Evolutionary conservation across 2,797 vertebrate species (phyloP).

Genomic region (Hemitrygon akajei): DNA sequence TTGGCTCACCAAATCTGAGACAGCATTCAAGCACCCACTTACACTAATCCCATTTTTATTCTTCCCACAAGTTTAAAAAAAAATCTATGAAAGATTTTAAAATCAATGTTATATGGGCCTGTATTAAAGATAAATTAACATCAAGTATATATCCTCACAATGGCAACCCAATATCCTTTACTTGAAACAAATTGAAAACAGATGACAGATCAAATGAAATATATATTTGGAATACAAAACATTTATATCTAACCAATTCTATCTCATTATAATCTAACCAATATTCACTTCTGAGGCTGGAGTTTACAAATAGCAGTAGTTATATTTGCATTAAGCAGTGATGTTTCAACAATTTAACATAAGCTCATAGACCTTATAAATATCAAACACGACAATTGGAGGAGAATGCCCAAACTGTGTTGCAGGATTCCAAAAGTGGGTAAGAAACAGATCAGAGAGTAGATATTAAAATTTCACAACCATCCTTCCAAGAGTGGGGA

Average conservation of each 20-base stretch:
- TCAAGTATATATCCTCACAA: neutral
- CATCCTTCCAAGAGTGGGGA: neutral
- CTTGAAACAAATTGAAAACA: neutral
- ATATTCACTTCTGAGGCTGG: too few relatives aligned
- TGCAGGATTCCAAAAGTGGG: neutral
- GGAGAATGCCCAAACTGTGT: neutral
- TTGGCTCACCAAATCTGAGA: too few relatives aligned
- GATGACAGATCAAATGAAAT: neutral
- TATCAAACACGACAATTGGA: neutral
- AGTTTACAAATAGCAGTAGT: neutral
- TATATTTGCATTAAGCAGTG: neutral
- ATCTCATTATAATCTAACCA: too few relatives aligned
- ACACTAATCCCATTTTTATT: too few relatives aligned
- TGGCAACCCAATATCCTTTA: neutral
- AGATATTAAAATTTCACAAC: neutral
- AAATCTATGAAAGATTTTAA: neutral
- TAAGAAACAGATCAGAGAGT: neutral
- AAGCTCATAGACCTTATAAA: neutral
- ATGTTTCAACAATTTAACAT: too few relatives aligned
- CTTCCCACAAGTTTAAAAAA: neutral
- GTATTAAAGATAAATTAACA: neutral
- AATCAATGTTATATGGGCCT: neutral
- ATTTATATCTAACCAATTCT: too few relatives aligned
- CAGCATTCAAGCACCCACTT: too few relatives aligned
- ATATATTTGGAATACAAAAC: too few relatives aligned